Percentiles rank a stretch among this genome's conserved stretches.
Evolutionary conservation across 2,113 vertebrate genomes (phyloP).

Genomic region (Gallinago media): DNA sequence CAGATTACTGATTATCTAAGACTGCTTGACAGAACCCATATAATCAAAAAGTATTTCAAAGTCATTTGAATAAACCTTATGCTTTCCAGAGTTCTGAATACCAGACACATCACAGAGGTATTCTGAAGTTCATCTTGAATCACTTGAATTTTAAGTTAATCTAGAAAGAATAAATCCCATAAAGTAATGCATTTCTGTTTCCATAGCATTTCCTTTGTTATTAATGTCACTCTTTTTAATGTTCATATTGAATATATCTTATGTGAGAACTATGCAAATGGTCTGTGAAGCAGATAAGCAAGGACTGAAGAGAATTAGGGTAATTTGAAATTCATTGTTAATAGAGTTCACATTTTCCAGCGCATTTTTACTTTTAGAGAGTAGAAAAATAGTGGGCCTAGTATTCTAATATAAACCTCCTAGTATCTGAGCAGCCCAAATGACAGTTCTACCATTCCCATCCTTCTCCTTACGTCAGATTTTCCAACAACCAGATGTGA

Average conservation of each 20-base stretch:
- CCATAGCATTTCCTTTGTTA: not conserved
- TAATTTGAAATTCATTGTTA: not conserved
- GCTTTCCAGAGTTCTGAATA: not conserved
- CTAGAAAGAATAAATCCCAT: not conserved
- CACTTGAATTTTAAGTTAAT: not conserved
- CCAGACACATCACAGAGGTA: not conserved
- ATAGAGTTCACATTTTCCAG: not conserved
- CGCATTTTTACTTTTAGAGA: not conserved
- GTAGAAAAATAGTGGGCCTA: not conserved
- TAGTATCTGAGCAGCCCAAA: not conserved
- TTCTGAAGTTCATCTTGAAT: not conserved
- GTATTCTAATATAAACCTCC: not conserved
- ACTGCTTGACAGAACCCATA: not conserved
- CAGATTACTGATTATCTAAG: not conserved
- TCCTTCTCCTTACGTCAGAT: not conserved
- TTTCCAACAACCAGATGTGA: not conserved
- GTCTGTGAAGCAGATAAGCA: not conserved
- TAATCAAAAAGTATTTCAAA: not conserved
- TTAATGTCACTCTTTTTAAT: not conserved
- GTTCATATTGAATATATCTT: not conserved
- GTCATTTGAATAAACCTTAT: not conserved
- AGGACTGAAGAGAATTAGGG: not conserved
- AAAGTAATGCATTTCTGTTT: not conserved
- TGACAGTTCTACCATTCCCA: not conserved
- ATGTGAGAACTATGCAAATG: not conserved